Conservation (phyloP, 1,140 invertebrate species). For the Drosophila nebulosa region DNA sequence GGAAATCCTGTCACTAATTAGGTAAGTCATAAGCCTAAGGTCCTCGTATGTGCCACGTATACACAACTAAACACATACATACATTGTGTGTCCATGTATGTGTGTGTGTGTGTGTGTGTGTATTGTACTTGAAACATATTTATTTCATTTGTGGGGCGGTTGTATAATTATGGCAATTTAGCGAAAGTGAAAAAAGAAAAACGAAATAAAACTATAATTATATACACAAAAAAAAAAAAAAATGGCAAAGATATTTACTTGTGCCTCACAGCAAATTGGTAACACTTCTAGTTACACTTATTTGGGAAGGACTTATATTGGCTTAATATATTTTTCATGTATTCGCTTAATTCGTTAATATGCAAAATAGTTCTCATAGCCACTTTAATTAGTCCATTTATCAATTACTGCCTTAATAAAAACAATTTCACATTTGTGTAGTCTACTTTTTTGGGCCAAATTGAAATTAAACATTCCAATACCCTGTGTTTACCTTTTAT, state of each 20-base stretch:
- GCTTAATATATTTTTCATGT: background rate
- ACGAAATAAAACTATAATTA: constrained; percentile 15
- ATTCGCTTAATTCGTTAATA: background rate
- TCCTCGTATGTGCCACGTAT: constrained; percentile 3
- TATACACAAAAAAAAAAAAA: background rate
- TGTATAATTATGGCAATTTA: constrained; percentile 62
- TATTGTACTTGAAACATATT: constrained; percentile 37
- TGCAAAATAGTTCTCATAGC: background rate
- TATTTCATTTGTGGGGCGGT: constrained; percentile 49
- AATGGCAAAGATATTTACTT: background rate
- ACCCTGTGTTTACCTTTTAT: background rate
- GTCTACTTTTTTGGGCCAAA: background rate
- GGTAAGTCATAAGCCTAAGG: constrained; percentile 44
- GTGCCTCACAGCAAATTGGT: background rate
- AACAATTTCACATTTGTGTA: background rate
- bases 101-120: background rate
- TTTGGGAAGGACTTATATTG: background rate
- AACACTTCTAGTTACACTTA: background rate
- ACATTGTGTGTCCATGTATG: background rate
- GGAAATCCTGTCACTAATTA: constrained; percentile 71
- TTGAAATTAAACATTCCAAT: background rate
- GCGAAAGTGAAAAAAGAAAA: constrained; percentile 28
- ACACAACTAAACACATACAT: background rate
- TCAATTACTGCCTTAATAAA: background rate
- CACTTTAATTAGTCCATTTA: background rate